phyloP scores from a whole-genome alignment of 1,140 invertebrate species.

The Drosophila novamexicana region DNA sequence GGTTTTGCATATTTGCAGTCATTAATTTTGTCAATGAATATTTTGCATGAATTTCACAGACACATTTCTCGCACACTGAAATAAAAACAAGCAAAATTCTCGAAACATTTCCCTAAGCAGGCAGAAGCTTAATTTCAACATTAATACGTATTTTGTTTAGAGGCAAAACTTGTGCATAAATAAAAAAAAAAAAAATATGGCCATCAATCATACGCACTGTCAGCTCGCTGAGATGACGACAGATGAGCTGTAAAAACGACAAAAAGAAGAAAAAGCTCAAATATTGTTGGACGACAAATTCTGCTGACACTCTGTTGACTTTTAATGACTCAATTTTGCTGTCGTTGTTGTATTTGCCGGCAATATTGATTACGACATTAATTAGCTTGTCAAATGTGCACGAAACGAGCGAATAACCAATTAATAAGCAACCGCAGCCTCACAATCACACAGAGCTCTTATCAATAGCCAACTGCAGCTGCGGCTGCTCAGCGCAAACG shows the following conservation, averaged over 20 bases:
- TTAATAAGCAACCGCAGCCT: conserved; percentile 18
- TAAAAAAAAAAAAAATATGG: conserved; percentile 3
- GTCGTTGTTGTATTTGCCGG: conserved; percentile 50
- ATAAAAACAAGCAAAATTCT: neutral
- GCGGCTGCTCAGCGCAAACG: neutral
- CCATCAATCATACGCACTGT: conserved; percentile 72
- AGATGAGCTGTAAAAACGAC: conserved; percentile 29
- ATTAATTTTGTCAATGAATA: conserved; percentile 2
- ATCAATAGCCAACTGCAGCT: conserved; percentile 24
- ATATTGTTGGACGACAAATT: conserved; percentile 53
- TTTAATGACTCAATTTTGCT: conserved; percentile 78
- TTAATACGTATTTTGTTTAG: conserved; percentile 39
- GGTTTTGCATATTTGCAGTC: conserved; percentile 60
- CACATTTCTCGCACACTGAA: conserved; percentile 6
- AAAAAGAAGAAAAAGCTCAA: neutral
- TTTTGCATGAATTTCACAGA: conserved; percentile 1
- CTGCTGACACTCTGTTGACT: conserved; percentile 67
- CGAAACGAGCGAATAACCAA: conserved; percentile 16
- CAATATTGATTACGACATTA: conserved; percentile 77
- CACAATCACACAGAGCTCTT: conserved; percentile 10
- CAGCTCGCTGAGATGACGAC: conserved; percentile 48
- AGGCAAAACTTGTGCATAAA: conserved; percentile 7
- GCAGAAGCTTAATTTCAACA: conserved; percentile 23
- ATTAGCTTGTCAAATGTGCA: conserved; percentile 63
- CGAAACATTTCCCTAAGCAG: conserved; percentile 13